Evolutionary conservation across 2,797 vertebrate genomes (phyloP).

Genomic region (Schizopygopsis pylzovi): DNA sequence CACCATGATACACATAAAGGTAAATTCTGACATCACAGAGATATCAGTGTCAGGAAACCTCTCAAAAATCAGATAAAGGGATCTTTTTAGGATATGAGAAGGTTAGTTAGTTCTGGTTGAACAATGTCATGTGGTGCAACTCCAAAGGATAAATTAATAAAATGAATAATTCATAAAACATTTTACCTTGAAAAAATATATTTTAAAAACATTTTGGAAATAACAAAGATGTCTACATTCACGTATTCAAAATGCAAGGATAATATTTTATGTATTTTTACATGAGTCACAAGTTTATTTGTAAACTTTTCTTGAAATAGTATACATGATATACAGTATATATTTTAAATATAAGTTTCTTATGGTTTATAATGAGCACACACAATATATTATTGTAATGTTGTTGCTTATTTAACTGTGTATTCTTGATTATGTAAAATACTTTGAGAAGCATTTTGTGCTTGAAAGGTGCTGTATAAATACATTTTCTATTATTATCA

Average conservation of each 20-base stretch:
- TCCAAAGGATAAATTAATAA: neutral
- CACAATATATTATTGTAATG: neutral
- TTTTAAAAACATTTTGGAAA: neutral
- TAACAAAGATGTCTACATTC: neutral
- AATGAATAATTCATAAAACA: neutral
- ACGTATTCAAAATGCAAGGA: neutral
- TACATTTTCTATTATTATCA: too few relatives aligned
- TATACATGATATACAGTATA: neutral
- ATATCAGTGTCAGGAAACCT: neutral
- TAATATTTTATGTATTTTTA: neutral
- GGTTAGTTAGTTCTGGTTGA: neutral
- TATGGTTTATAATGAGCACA: neutral
- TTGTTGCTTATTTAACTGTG: too few relatives aligned
- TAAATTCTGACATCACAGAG: neutral
- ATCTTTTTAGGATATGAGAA: neutral
- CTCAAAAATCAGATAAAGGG: neutral
- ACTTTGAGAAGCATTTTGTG: too few relatives aligned
- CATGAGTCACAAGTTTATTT: neutral
- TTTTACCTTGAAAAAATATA: neutral
- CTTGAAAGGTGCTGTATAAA: too few relatives aligned
- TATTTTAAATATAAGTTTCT: too few relatives aligned
- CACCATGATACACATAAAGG: neutral
- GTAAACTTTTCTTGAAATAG: neutral
- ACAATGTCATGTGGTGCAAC: neutral
- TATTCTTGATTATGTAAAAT: too few relatives aligned